phyloP scores from a whole-genome alignment of 2,797 vertebrate genomes.

The Kryptopterus vitreolus region DNA sequence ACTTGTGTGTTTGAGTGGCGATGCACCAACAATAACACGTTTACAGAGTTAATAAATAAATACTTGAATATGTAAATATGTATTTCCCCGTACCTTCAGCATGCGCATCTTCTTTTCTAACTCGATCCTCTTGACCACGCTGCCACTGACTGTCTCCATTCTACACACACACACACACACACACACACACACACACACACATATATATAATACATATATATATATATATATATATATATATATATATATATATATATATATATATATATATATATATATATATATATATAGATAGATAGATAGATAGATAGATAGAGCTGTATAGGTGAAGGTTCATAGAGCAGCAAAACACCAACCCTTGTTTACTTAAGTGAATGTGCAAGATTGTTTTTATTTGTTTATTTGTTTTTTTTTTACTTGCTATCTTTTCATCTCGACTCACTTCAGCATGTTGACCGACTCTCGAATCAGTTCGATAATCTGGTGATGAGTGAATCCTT shows the following conservation, averaged over 20 bases:
- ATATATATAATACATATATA: constrained; percentile 12
- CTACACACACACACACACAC: constrained; percentile 67
- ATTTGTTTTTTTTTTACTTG: no score
- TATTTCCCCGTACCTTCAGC: constrained; percentile 80
- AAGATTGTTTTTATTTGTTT: no score
- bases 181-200: constrained; percentile 42
- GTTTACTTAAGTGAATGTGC: neutral
- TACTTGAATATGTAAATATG: neutral
- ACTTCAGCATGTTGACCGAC: constrained; percentile 87
- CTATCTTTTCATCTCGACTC: constrained; percentile 56
- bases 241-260: no score
- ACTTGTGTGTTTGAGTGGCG: no score
- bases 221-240: no score
- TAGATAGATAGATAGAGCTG: no score
- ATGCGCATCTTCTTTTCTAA: constrained; percentile 83
- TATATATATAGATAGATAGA: no score
- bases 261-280: no score
- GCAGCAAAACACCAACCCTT: neutral
- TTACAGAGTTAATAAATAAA: neutral
- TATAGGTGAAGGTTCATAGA: neutral
- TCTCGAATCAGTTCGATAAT: constrained; percentile 84
- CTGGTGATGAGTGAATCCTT: constrained; percentile 81
- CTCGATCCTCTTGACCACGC: constrained; percentile 82
- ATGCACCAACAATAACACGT: neutral
- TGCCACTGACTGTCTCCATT: constrained; percentile 85